Evolutionary conservation across 2,888 invertebrate species (phyloP).

Genomic region (Steinernema scapterisci): DNA sequence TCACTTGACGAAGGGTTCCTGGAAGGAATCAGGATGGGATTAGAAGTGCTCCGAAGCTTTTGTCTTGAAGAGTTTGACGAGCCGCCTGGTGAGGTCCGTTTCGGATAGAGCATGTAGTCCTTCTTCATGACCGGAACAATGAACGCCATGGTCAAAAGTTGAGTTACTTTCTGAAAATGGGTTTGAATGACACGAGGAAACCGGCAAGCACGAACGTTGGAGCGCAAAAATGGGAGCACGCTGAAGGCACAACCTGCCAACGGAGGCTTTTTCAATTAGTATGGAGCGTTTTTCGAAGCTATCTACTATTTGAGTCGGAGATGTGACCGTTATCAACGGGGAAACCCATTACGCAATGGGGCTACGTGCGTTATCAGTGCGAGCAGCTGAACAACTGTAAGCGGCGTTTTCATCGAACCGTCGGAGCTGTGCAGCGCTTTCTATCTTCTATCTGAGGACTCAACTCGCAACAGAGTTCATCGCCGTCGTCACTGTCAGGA

Average conservation of each 20-base stretch:
- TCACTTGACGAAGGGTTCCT: neutral
- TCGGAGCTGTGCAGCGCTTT: neutral
- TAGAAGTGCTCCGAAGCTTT: neutral
- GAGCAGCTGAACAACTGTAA: conserved; percentile 7
- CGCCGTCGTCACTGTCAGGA: too few relatives aligned
- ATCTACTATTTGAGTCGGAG: conserved; percentile 29
- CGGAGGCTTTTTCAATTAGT: conserved; percentile 29
- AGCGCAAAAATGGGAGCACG: neutral
- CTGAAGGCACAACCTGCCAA: neutral
- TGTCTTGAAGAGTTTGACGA: neutral
- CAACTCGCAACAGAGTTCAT: too few relatives aligned
- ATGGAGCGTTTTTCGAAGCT: conserved; percentile 20
- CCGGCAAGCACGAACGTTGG: neutral
- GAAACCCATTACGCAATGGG: conserved; percentile 26
- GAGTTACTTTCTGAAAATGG: neutral
- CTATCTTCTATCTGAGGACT: too few relatives aligned
- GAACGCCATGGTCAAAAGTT: conserved; percentile 36
- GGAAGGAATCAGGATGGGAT: conserved; percentile 7
- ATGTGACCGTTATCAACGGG: conserved; percentile 32
- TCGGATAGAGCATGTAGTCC: conserved; percentile 39
- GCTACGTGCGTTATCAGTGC: conserved; percentile 4
- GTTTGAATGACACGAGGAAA: too few relatives aligned
- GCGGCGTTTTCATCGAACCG: conserved; percentile 23
- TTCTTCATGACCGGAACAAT: conserved; percentile 45
- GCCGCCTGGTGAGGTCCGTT: neutral